Percentiles rank a stretch among this genome's conserved stretches.
Conservation (phyloP, 2,113 vertebrate species). For the Esox niger region DNA sequence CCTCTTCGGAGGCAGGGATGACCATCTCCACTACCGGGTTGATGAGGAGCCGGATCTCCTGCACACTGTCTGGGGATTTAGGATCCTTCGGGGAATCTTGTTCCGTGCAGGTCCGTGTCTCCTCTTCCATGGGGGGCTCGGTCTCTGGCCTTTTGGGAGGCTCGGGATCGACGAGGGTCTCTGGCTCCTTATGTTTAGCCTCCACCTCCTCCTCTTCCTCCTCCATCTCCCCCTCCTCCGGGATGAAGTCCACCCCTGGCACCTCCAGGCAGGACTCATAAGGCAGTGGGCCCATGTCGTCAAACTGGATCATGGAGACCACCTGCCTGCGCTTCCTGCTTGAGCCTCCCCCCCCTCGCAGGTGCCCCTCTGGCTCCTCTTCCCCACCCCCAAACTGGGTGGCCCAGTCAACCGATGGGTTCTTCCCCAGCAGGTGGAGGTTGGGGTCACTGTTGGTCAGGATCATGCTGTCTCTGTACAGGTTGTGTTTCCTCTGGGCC, state of each 20-base stretch:
- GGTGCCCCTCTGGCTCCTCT: constrained; percentile 34
- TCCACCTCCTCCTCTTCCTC: rapidly evolving
- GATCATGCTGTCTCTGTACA: constrained; percentile 93
- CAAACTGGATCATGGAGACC: constrained; percentile 89
- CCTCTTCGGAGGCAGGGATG: neutral
- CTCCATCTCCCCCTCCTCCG: constrained; percentile 51
- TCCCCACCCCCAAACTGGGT: constrained; percentile 62
- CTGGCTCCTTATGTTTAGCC: constrained; percentile 11
- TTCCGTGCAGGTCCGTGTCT: neutral
- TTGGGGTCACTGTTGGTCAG: constrained; percentile 92
- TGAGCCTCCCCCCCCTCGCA: neutral
- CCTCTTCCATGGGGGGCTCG: too few relatives aligned
- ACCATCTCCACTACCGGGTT: constrained; percentile 61
- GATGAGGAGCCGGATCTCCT: constrained; percentile 73
- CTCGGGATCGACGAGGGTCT: neutral
- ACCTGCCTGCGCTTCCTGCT: constrained; percentile 82
- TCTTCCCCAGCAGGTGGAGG: constrained; percentile 84
- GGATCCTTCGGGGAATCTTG: rapidly evolving
- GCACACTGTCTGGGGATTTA: constrained; percentile 67
- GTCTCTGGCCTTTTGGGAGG: too few relatives aligned
- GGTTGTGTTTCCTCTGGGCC: constrained; percentile 89
- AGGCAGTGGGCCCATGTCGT: constrained; percentile 70
- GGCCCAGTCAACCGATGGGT: constrained; percentile 79
- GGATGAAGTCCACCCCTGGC: constrained; percentile 73
- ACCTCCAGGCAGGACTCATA: constrained; percentile 73